phyloP scores from a whole-genome alignment of 30 jellyfish, hydroid and myxozoan species.

The Chrysaora quinquecirrha region DNA sequence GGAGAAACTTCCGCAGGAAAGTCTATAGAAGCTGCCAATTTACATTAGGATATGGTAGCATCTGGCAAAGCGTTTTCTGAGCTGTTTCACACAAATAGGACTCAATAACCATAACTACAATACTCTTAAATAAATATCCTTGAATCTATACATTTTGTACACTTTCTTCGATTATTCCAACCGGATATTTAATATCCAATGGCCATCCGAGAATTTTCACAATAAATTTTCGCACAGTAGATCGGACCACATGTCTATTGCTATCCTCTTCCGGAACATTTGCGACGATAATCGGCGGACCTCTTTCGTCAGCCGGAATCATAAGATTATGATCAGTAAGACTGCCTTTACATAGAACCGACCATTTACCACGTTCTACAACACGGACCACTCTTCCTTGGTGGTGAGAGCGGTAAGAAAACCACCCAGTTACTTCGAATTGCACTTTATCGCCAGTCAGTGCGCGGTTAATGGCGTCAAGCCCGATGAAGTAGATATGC shows the following conservation, averaged over 20 bases:
- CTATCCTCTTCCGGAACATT: slow-evolving; percentile 2
- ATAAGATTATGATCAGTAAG: slow-evolving; percentile 16
- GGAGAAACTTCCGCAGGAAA: too few relatives aligned
- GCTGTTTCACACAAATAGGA: too few relatives aligned
- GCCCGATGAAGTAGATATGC: slow-evolving; percentile 37
- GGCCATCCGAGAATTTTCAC: slow-evolving; percentile 70
- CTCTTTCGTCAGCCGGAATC: slow-evolving; percentile 54
- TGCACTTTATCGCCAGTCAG: slow-evolving; percentile 61
- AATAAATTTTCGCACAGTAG: slow-evolving; percentile 6
- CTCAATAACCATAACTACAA: too few relatives aligned
- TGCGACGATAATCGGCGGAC: slow-evolving; percentile 58
- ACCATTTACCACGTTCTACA: slow-evolving; percentile 13
- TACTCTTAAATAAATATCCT: too few relatives aligned
- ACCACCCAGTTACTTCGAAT: neutral
- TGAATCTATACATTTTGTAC: too few relatives aligned
- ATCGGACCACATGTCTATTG: slow-evolving; percentile 30
- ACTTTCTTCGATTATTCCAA: slow-evolving; percentile 40
- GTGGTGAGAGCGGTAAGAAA: neutral
- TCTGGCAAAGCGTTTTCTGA: too few relatives aligned
- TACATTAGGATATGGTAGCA: too few relatives aligned
- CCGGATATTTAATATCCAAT: slow-evolving; percentile 45
- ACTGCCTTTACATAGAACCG: slow-evolving; percentile 41
- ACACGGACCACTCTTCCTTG: slow-evolving; percentile 40
- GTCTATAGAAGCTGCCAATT: too few relatives aligned
- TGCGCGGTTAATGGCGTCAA: slow-evolving; percentile 45